Conservation (phyloP, 92 coral and sea anemone species). For the Parazoanthus atlanticus region DNA sequence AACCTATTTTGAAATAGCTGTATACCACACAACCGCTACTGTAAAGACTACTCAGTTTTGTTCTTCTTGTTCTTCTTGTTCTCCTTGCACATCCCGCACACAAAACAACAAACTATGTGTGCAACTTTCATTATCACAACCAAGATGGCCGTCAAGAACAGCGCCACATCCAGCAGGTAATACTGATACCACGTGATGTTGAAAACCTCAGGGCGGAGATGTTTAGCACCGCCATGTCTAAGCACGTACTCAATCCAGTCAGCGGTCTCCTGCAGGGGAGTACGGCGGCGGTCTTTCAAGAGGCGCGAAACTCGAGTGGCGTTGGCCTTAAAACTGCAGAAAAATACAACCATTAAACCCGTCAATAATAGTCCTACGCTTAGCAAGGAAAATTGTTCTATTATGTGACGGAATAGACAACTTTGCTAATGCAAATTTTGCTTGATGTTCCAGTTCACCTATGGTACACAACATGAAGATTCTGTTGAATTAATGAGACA, state of each 20-base stretch:
- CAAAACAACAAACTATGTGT: conserved; percentile 16
- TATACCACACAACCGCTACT: too few relatives aligned
- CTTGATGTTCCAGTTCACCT: too few relatives aligned
- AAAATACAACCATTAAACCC: neutral
- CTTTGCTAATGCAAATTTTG: too few relatives aligned
- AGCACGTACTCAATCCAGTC: conserved; percentile 72
- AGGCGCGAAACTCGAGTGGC: conserved; percentile 45
- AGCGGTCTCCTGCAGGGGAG: conserved; percentile 47
- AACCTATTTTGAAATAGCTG: too few relatives aligned
- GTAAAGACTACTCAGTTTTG: conserved; percentile 8
- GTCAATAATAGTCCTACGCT: too few relatives aligned
- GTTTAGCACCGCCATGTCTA: conserved; percentile 61
- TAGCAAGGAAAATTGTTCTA: too few relatives aligned
- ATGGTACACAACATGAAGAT: too few relatives aligned
- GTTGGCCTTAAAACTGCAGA: conserved; percentile 33
- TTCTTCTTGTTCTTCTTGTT: too few relatives aligned
- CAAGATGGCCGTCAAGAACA: conserved; percentile 33
- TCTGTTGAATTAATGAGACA: too few relatives aligned
- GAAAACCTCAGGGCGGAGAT: conserved; percentile 61
- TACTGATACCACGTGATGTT: conserved; percentile 61
- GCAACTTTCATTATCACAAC: neutral
- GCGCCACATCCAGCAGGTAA: conserved; percentile 36
- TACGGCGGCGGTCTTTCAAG: conserved; percentile 43
- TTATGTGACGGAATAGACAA: too few relatives aligned
- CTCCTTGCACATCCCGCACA: conserved; percentile 4